Percentiles rank a stretch among this genome's conserved stretches.
Conservation (phyloP, 2,888 invertebrate species). For the Volucella inanis region DNA sequence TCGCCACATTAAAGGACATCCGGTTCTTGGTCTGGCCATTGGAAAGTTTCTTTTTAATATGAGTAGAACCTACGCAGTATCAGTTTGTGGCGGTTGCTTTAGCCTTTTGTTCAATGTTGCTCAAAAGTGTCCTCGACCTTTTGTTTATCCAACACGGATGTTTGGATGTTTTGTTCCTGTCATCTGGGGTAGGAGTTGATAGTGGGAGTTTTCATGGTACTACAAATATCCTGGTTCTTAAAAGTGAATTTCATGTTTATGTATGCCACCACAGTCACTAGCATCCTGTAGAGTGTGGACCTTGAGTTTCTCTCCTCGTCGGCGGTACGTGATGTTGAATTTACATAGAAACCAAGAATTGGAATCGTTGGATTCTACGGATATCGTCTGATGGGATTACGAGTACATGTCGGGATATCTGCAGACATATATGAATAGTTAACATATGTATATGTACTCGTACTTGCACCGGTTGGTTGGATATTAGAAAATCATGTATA, state of each 20-base stretch:
- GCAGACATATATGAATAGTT: neutral
- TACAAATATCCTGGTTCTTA: slow-evolving; percentile 17
- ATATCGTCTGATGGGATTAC: slow-evolving; percentile 54
- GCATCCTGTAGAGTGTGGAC: slow-evolving; percentile 1
- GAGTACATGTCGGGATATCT: slow-evolving; percentile 18
- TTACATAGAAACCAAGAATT: slow-evolving; percentile 63
- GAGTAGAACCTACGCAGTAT: slow-evolving; percentile 62
- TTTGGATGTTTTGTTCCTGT: slow-evolving; percentile 4
- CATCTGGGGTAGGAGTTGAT: neutral
- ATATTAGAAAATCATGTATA: slow-evolving; percentile 47
- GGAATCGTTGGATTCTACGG: slow-evolving; percentile 11
- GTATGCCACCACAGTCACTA: slow-evolving; percentile 1
- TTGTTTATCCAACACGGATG: slow-evolving; percentile 13
- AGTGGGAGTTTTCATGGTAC: neutral
- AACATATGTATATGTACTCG: no score
- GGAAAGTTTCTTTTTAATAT: neutral
- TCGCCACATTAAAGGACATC: slow-evolving; percentile 50
- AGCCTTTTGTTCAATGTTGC: slow-evolving; percentile 29
- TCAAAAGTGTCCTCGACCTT: slow-evolving; percentile 26
- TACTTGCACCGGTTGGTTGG: slow-evolving; percentile 1
- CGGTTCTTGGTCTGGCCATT: neutral
- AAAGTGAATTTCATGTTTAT: slow-evolving; percentile 15
- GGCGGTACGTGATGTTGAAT: slow-evolving; percentile 54
- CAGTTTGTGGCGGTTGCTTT: slow-evolving; percentile 5
- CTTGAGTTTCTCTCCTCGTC: slow-evolving; percentile 23